These are phyloP conservation scores for Horisme vitalbata DNA, from an alignment of 2,888 invertebrate genomes.

Conservation along the genomic window DNA sequence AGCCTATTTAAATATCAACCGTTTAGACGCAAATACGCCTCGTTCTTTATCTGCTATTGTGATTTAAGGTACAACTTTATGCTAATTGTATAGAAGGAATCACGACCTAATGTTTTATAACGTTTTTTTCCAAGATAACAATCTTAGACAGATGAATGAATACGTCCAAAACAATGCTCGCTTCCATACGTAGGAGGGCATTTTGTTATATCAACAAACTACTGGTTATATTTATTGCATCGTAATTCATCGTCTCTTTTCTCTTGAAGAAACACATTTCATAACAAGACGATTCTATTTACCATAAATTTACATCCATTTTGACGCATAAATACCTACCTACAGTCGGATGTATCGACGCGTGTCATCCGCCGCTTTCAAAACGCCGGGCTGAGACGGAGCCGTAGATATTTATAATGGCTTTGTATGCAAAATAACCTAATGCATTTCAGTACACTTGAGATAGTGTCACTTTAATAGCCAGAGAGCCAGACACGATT, in stretches of 20 bases:
- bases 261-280: slow-evolving; percentile 45
- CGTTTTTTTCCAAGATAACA: slow-evolving; percentile 13
- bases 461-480: slow-evolving; percentile 59
- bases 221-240: slow-evolving; percentile 36
- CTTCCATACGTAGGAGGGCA: slow-evolving; percentile 24
- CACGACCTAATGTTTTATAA: slow-evolving; percentile 24
- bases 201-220: slow-evolving; percentile 38
- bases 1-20: slow-evolving; percentile 76
- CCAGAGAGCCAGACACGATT: slow-evolving; percentile 48
- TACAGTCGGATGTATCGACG: slow-evolving; percentile 61
- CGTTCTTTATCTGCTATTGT: slow-evolving; percentile 48
- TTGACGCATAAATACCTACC: slow-evolving; percentile 55
- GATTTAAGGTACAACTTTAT: slow-evolving; percentile 44
- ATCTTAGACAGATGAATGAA: slow-evolving; percentile 18
- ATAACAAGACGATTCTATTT: slow-evolving; percentile 63
- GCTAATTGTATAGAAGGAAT: slow-evolving; percentile 42
- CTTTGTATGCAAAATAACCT: slow-evolving; percentile 80
- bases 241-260: slow-evolving; percentile 47
- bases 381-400: slow-evolving; percentile 62
- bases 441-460: slow-evolving; percentile 62
- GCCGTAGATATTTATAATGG: slow-evolving; percentile 76
- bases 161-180: slow-evolving; percentile 9
- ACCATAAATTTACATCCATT: slow-evolving; percentile 73
- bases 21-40: slow-evolving; percentile 65
- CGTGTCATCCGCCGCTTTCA: slow-evolving; percentile 74